Evolutionary conservation across 1,140 invertebrate genomes (phyloP).

Genomic region (Orussus abietinus): DNA sequence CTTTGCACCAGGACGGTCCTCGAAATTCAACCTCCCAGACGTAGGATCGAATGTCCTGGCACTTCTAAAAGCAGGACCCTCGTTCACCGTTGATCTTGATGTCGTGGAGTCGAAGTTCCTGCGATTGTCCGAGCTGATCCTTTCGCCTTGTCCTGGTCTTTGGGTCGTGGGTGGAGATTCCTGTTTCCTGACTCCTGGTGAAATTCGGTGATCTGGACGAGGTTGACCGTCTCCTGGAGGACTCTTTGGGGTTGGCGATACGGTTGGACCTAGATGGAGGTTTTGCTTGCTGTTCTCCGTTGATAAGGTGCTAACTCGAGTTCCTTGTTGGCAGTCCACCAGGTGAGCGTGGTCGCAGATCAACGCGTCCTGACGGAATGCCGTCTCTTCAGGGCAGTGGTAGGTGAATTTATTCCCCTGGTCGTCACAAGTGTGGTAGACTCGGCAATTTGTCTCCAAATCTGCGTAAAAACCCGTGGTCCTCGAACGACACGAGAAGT

Average conservation of each 20-base stretch:
- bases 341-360: slow-evolving; percentile 55
- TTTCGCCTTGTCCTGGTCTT: too few relatives aligned
- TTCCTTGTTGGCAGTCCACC: slow-evolving; percentile 43
- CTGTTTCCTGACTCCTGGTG: background rate
- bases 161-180: slow-evolving; percentile 3
- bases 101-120: too few relatives aligned
- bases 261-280: background rate
- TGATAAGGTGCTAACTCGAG: too few relatives aligned
- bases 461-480: slow-evolving; percentile 54
- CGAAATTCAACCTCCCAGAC: too few relatives aligned
- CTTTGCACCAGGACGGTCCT: too few relatives aligned
- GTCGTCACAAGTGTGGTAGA: slow-evolving; percentile 53
- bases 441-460: slow-evolving; percentile 47
- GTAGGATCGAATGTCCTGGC: too few relatives aligned
- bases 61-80: too few relatives aligned
- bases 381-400: slow-evolving; percentile 51
- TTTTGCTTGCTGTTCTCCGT: too few relatives aligned
- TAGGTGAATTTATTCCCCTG: slow-evolving; percentile 52
- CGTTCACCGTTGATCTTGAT: too few relatives aligned
- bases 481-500: slow-evolving; percentile 44
- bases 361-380: slow-evolving; percentile 54
- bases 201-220: slow-evolving; percentile 1
- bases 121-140: too few relatives aligned
- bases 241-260: background rate
- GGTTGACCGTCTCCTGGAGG: background rate